Base-by-base conservation (phyloP, 2,797 vertebrate species). In the Sciurus carolinensis region DNA sequence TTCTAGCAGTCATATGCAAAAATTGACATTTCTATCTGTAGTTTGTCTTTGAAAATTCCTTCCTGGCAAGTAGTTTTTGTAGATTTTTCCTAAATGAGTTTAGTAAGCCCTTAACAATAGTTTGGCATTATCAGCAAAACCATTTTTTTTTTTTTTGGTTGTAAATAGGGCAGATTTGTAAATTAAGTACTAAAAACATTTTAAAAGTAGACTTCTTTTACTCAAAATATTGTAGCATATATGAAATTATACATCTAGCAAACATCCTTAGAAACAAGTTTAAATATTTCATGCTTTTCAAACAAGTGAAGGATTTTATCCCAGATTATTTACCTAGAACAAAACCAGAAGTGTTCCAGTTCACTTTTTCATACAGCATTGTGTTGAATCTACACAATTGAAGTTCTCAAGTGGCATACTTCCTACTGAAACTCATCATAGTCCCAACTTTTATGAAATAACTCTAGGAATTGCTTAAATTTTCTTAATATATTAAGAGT, bases 141-240 rank as follows among this genome's bases (percentile, higher is more conserved):
- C 3, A 12, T 47, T 66, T 18, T 5, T 52, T 33, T 83, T 39
- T 39, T 39, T 39, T 39, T 39, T 39, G 39, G 39, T 39, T 39
- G 39, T 87, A 90, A 57, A 62, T 73, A 80, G 7, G 30, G 75
- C 2, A 59, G 36, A 33, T n/a, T 42, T 64, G 20, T 20, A 36
- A 96, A 62, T 66, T 91, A 80, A 81, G 18, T 92, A 39, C 10
- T 83, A 28, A 64, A 96, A 79, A 7, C 59, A 76, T 72, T 93
- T 79, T 69, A 64, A 5, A 93, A 82, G 15, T 76, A 79, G 66
- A 79, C 2, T 71, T 82, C 57, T 59, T 76, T 80, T 24, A 77
- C 7, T 86, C 15, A 64, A 85, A 72, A 71, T 94, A 12, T 57
- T 81, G 54, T 5, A 79, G 30, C 13, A 15, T 54, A 69, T 89